Conservation (phyloP, 1,140 invertebrate species). For the Ctenoplectra terminalis region DNA sequence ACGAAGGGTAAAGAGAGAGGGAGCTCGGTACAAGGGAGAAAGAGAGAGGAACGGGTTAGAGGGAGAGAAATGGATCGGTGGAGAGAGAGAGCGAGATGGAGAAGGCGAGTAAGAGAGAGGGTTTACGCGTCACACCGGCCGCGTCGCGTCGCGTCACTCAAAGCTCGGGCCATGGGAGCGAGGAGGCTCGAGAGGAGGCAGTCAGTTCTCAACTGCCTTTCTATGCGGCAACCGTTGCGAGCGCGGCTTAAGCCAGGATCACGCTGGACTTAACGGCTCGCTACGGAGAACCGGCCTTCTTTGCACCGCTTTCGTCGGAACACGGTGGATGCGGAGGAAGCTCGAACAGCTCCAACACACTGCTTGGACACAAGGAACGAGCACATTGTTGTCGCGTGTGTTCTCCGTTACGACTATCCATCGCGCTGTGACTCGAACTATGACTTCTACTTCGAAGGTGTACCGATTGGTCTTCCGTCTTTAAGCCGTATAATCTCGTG, state of each 20-base stretch:
- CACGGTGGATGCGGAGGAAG: neutral
- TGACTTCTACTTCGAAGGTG: slow-evolving; percentile 5
- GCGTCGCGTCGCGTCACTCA: slow-evolving; percentile 75
- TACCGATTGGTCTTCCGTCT: slow-evolving; percentile 14
- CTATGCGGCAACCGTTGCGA: slow-evolving; percentile 78
- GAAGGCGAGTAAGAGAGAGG: slow-evolving; percentile 48
- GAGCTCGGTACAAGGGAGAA: slow-evolving; percentile 41
- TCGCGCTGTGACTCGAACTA: neutral
- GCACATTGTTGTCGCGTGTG: neutral
- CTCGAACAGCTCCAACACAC: neutral
- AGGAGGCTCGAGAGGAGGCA: slow-evolving; percentile 73
- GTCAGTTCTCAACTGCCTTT: slow-evolving; percentile 84
- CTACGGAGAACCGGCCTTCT: slow-evolving; percentile 53
- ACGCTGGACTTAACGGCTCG: slow-evolving; percentile 75
- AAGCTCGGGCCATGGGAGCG: slow-evolving; percentile 72
- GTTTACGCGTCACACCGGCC: slow-evolving; percentile 79
- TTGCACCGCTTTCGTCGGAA: slow-evolving; percentile 18
- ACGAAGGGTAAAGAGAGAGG: neutral
- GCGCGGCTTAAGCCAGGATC: slow-evolving; percentile 75
- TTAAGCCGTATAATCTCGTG: slow-evolving; percentile 17
- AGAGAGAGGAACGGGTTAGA: slow-evolving; percentile 41
- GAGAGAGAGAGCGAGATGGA: slow-evolving; percentile 10
- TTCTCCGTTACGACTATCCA: neutral
- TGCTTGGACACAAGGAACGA: neutral
- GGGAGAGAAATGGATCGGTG: slow-evolving; percentile 6